Base-by-base conservation (phyloP, 1,140 invertebrate species). In the Aculops lycopersici region DNA sequence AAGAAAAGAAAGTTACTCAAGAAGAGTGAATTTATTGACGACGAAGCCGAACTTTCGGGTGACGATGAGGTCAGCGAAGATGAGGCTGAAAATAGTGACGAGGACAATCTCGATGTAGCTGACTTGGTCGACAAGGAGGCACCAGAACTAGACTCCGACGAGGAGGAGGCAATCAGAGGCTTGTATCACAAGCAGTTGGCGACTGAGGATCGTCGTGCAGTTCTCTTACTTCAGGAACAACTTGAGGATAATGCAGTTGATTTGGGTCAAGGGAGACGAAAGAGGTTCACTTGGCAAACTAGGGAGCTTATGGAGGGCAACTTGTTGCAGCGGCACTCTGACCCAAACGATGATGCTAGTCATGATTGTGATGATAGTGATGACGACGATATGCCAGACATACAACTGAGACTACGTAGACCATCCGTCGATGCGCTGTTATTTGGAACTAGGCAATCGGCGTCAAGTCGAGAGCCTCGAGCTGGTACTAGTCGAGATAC, bases 1-100 rank as follows among this genome's bases (percentile, higher is more conserved):
- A 50, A 39, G 41, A 36, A 40, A 51, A 49, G 21, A 46, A 45
- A 37, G 41, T 46, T 53, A 2, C 40, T 51, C 14, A 31, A 24
- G 16, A 8, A 18, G 39, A 54, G 56, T 37, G 68, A 72, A 20
- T 84, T 78, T 58, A 58, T 80, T 19, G 77, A 84, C 39, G 61
- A 69, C 24, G 77, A 84, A 57, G 78, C 78, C 0, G 78, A 81
- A 50, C 52, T 84, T 12, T 78, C 74, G 3, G 77, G 76, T 50
- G 73, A 71, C 20, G 74, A 78, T 45, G 70, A 66, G 62, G 72
- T 63, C 37, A 37, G 36, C 16, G 51, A 51, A 36, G 43, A 46
- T 44, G 49, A 51, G 36, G 49, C 46, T 39, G 38, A 42, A 21
- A n/a, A 18, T 2, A 43, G 43, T 19, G 21, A 46, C 4, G 47